These are phyloP conservation scores for Clarias gariepinus DNA, from an alignment of 2,113 vertebrate genomes.

Conservation along the genomic window DNA sequence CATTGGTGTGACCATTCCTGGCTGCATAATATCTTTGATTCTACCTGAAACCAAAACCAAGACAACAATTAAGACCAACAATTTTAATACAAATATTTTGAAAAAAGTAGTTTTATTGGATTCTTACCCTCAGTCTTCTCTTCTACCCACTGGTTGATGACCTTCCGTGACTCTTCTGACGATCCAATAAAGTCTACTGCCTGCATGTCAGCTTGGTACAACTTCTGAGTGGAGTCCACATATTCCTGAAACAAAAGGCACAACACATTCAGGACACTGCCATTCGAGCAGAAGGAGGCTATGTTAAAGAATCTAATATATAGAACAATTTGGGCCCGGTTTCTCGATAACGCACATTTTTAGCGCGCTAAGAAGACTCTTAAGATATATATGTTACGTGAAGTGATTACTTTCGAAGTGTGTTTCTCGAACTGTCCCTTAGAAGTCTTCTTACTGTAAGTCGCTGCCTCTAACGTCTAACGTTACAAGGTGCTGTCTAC, in stretches of 20 bases:
- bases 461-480: too few species aligned
- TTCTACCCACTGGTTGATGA: constrained; percentile 90
- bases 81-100: too few species aligned
- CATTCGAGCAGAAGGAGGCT: too few species aligned
- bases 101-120: not conserved
- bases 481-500: too few species aligned
- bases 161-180: constrained; percentile 69
- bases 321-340: too few species aligned
- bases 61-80: not conserved
- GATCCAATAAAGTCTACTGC: constrained; percentile 80
- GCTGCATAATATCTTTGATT: constrained; percentile 81
- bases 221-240: constrained; percentile 76
- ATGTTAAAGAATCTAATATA: too few species aligned
- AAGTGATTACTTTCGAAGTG: too few species aligned
- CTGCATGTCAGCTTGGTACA: constrained; percentile 83
- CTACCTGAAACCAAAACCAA: constrained; percentile 74
- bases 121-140: constrained; percentile 85
- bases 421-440: too few species aligned
- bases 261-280: not conserved
- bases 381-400: too few species aligned
- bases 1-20: constrained; percentile 66
- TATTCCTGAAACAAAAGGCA: constrained; percentile 74
- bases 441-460: too few species aligned
- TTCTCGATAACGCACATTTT: too few species aligned
- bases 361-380: too few species aligned